phyloP scores from a whole-genome alignment of 2,113 vertebrate genomes.

The Macrotus californicus region DNA sequence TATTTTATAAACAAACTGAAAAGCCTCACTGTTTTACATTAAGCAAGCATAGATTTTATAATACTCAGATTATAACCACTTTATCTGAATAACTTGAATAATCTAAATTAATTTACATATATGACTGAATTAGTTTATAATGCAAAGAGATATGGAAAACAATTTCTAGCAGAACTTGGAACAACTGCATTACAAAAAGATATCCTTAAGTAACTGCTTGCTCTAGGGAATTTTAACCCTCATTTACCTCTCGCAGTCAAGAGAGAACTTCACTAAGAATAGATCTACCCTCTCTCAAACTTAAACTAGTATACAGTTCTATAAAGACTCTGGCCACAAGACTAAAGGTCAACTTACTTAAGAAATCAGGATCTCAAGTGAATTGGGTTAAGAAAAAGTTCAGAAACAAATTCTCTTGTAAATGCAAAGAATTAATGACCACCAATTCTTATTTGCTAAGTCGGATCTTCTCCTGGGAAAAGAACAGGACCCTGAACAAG shows the following conservation, averaged over 20 bases:
- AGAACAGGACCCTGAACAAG: slow-evolving; percentile 22
- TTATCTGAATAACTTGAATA: neutral
- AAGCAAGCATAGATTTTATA: neutral
- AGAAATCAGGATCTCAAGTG: slow-evolving; percentile 42
- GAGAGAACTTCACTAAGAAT: neutral
- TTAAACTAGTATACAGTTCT: slow-evolving; percentile 20
- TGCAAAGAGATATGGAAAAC: neutral
- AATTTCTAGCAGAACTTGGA: neutral
- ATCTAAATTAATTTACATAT: neutral
- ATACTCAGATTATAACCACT: neutral
- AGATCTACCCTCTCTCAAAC: neutral
- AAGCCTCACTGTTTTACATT: neutral
- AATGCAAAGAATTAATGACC: slow-evolving; percentile 59
- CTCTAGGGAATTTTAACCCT: neutral
- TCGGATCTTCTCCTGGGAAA: slow-evolving; percentile 36
- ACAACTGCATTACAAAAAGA: neutral
- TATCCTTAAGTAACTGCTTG: neutral
- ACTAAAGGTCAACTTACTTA: slow-evolving; percentile 57
- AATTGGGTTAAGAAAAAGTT: slow-evolving; percentile 54
- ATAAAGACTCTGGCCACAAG: neutral
- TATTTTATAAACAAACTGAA: neutral
- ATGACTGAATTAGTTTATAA: neutral
- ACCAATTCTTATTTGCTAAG: slow-evolving; percentile 31
- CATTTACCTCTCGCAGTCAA: slow-evolving; percentile 2
- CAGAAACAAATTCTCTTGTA: slow-evolving; percentile 49